Conservation (phyloP, 2,888 invertebrate genomes). For the Schrankia costaestrigalis region DNA sequence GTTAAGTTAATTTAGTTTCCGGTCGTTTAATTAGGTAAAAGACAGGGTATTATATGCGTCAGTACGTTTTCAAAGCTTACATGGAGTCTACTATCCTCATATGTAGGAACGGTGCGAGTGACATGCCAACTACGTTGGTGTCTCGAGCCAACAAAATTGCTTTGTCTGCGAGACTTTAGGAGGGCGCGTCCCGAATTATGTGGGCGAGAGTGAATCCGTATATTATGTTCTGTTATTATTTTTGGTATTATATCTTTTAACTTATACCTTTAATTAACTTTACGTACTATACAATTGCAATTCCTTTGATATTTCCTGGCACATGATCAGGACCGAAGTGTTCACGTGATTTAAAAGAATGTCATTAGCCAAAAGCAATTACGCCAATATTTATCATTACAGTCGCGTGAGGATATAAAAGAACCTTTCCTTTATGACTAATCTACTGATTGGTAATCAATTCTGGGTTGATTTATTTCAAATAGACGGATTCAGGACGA, state of each 20-base stretch:
- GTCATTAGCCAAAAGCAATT: no score
- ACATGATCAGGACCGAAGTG: no score
- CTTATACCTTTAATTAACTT: slow-evolving; percentile 21
- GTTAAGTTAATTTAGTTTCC: slow-evolving; percentile 4
- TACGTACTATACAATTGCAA: slow-evolving; percentile 1
- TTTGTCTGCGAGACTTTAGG: slow-evolving; percentile 57
- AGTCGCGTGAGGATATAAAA: no score
- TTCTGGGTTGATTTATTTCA: background rate
- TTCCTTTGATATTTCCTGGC: background rate
- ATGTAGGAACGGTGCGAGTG: slow-evolving; percentile 44
- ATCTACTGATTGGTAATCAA: background rate
- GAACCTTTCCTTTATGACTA: no score
- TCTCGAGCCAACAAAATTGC: slow-evolving; percentile 61
- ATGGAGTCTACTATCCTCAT: slow-evolving; percentile 47
- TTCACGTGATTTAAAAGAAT: no score
- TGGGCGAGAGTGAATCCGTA: slow-evolving; percentile 41
- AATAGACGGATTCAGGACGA: slow-evolving; percentile 12
- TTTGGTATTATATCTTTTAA: slow-evolving; percentile 36
- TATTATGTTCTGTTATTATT: slow-evolving; percentile 44
- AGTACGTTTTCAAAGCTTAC: slow-evolving; percentile 48
- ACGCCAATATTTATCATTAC: no score
- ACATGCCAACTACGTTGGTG: slow-evolving; percentile 57
- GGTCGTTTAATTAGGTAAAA: slow-evolving; percentile 14
- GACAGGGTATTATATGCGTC: slow-evolving; percentile 12
- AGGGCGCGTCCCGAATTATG: slow-evolving; percentile 51